Evolutionary conservation across 2,888 invertebrate genomes (phyloP).

Genomic region (Eugnorisma glareosa): DNA sequence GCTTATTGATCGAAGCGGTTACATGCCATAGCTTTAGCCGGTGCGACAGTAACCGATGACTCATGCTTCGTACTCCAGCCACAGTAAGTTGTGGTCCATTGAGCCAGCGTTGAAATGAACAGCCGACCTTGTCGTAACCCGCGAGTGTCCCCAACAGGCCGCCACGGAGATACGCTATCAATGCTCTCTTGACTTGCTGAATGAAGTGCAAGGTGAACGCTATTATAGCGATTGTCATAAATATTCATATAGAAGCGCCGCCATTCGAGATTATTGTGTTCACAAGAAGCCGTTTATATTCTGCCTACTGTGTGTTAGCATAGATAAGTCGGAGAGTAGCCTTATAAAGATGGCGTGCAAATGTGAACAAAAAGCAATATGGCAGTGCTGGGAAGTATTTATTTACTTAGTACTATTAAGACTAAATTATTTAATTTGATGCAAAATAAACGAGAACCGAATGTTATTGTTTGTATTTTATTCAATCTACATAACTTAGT

Average conservation of each 20-base stretch:
- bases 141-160: background rate
- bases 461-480: slow-evolving; percentile 8
- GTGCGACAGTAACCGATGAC: slow-evolving; percentile 8
- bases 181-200: slow-evolving; percentile 58
- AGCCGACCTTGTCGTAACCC: slow-evolving; percentile 50
- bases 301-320: slow-evolving; percentile 20
- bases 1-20: background rate
- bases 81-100: slow-evolving; percentile 15
- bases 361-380: background rate
- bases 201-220: slow-evolving; percentile 67
- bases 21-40: background rate
- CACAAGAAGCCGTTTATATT: slow-evolving; percentile 19
- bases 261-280: slow-evolving; percentile 22
- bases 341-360: background rate
- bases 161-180: slow-evolving; percentile 42
- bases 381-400: background rate
- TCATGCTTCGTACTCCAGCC: background rate
- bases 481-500: background rate
- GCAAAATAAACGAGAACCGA: background rate
- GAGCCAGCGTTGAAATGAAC: slow-evolving; percentile 58
- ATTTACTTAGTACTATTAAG: background rate
- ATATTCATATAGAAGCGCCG: slow-evolving; percentile 28
- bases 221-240: slow-evolving; percentile 20
- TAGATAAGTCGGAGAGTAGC: slow-evolving; percentile 2
- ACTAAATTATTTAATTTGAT: background rate